Evolutionary conservation across 1,140 invertebrate species (phyloP).

Genomic region (Ganaspis sp.): DNA sequence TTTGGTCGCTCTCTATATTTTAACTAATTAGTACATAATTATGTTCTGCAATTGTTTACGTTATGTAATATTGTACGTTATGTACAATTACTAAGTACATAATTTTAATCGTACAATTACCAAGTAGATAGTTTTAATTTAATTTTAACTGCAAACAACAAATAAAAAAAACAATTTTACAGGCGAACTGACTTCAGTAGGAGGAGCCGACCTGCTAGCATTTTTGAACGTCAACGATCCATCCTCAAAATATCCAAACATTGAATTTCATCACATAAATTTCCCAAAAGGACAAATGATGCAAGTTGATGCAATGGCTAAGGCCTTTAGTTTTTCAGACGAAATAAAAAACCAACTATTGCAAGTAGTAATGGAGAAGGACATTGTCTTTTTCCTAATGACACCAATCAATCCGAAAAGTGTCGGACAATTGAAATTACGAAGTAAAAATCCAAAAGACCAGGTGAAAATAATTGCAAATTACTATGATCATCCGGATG

Average conservation of each 20-base stretch:
- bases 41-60: too few species aligned
- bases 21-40: too few species aligned
- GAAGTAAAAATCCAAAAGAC: constrained; percentile 78
- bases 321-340: constrained; percentile 45
- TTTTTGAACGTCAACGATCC: constrained; percentile 63
- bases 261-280: constrained; percentile 57
- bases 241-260: constrained; percentile 62
- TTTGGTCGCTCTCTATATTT: too few species aligned
- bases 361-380: constrained; percentile 47
- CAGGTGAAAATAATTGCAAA: constrained; percentile 84
- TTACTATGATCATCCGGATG: constrained; percentile 78
- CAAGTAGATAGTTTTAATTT: background rate
- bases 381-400: constrained; percentile 62
- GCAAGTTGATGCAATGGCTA: constrained; percentile 11
- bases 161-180: too few species aligned
- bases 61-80: too few species aligned
- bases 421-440: constrained; percentile 76
- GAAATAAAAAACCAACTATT: constrained; percentile 50
- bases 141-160: too few species aligned
- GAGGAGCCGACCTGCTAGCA: constrained; percentile 50
- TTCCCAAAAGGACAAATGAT: constrained; percentile 44
- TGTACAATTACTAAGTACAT: too few species aligned
- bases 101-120: too few species aligned
- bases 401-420: constrained; percentile 77
- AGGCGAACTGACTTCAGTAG: constrained; percentile 44